These are phyloP conservation scores for Chloroclysta siterata DNA, from an alignment of 2,888 invertebrate species.

Conservation along the genomic window DNA sequence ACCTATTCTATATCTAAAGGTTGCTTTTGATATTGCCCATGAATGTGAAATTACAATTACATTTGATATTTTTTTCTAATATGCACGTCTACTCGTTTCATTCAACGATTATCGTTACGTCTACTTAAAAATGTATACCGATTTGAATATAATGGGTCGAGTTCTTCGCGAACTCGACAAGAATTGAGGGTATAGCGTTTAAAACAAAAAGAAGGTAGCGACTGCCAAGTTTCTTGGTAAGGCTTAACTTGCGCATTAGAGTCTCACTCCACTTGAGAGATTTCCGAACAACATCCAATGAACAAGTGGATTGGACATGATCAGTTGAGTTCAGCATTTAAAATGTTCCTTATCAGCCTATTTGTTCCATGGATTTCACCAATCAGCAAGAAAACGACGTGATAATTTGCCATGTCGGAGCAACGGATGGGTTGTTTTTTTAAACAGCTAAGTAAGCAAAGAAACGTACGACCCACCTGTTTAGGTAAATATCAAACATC, in stretches of 20 bases:
- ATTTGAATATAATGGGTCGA: constrained; percentile 32
- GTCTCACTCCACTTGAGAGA: constrained; percentile 46
- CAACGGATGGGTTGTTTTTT: constrained; percentile 4
- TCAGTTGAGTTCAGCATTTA: constrained; percentile 12
- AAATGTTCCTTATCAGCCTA: constrained; percentile 13
- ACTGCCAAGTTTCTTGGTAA: constrained; percentile 60
- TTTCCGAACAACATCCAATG: constrained; percentile 35
- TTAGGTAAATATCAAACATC: too few relatives aligned
- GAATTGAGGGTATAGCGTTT: constrained; percentile 40
- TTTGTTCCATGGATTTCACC: constrained; percentile 15
- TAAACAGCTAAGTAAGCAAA: too few relatives aligned
- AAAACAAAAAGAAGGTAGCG: constrained; percentile 50
- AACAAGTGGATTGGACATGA: constrained; percentile 22
- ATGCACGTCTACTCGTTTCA: background rate
- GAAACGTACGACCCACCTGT: too few relatives aligned
- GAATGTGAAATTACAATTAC: background rate
- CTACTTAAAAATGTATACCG: constrained; percentile 1
- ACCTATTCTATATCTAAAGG: background rate
- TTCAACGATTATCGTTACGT: background rate
- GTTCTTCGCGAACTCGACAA: constrained; percentile 34
- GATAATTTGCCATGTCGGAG: constrained; percentile 9
- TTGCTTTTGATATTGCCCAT: background rate
- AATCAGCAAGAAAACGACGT: constrained; percentile 11
- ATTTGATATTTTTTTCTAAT: background rate
- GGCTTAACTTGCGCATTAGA: constrained; percentile 57